Conservation (phyloP, 1,140 invertebrate genomes). For the Bombus picipes region DNA sequence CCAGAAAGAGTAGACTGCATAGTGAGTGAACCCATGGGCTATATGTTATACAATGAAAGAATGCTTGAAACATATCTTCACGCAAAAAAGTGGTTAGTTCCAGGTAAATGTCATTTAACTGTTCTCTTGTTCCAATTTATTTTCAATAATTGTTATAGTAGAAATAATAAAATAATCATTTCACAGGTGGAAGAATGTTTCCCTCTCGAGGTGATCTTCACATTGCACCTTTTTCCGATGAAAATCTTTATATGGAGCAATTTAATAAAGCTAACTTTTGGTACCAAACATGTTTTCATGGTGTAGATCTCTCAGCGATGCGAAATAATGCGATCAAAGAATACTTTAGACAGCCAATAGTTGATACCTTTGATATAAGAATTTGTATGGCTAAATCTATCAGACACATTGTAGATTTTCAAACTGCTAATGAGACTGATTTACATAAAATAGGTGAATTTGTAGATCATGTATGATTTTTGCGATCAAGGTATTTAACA, state of each 20-base stretch:
- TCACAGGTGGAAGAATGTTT: slow-evolving; percentile 91
- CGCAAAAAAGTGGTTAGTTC: slow-evolving; percentile 98
- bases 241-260: slow-evolving; percentile 98
- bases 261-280: slow-evolving; percentile 99
- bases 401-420: slow-evolving; percentile 97
- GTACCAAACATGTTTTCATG: slow-evolving; percentile 99
- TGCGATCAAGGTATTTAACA: too few relatives aligned
- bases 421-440: slow-evolving; percentile 95
- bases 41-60: slow-evolving; percentile 99
- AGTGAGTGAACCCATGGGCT: slow-evolving; percentile 99
- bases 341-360: slow-evolving; percentile 99
- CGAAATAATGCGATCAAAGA: slow-evolving; percentile 97
- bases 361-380: slow-evolving; percentile 99
- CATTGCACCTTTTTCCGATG: slow-evolving; percentile 99
- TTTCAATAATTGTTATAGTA: background rate
- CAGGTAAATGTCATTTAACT: slow-evolving; percentile 83
- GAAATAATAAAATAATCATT: slow-evolving; percentile 1
- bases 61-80: slow-evolving; percentile 99
- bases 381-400: slow-evolving; percentile 98
- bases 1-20: slow-evolving; percentile 98
- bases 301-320: slow-evolving; percentile 96
- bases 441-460: slow-evolving; percentile 93
- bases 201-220: slow-evolving; percentile 97
- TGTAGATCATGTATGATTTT: background rate
- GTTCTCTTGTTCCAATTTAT: background rate